Conservation (phyloP, 2,888 invertebrate genomes). For the Merodon equestris region DNA sequence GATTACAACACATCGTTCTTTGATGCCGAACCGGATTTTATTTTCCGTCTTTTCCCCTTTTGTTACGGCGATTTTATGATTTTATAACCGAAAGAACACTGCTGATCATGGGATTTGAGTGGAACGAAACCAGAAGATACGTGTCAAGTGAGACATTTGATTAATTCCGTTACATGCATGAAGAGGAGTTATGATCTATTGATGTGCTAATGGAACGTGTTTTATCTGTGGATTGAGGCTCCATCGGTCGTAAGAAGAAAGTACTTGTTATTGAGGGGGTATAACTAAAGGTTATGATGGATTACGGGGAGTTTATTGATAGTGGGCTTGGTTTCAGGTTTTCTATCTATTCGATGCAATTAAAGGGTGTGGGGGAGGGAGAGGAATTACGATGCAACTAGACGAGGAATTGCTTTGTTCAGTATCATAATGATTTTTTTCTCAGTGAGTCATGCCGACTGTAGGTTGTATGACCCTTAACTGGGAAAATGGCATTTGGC, state of each 20-base stretch:
- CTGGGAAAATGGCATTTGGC: too few relatives aligned
- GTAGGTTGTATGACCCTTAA: too few relatives aligned
- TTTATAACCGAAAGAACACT: conserved; percentile 41
- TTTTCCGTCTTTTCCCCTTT: conserved; percentile 18
- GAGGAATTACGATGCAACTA: too few relatives aligned
- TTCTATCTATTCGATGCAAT: too few relatives aligned
- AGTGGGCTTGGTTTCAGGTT: not conserved
- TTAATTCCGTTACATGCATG: conserved; percentile 51
- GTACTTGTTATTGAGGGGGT: too few relatives aligned
- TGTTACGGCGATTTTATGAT: conserved; percentile 51
- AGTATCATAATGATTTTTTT: too few relatives aligned
- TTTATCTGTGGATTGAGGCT: not conserved
- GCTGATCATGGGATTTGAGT: conserved; percentile 51
- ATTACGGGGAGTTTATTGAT: not conserved
- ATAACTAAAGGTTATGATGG: not conserved
- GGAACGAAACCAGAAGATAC: conserved; percentile 25
- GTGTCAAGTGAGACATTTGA: conserved; percentile 36
- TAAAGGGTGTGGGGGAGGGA: too few relatives aligned
- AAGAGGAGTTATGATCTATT: conserved; percentile 27
- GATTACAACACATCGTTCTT: conserved; percentile 49
- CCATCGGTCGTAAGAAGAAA: not conserved
- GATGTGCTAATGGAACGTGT: conserved; percentile 33
- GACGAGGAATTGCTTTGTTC: too few relatives aligned
- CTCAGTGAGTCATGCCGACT: too few relatives aligned
- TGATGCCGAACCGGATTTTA: conserved; percentile 44